Evolutionary conservation across 2,113 vertebrate species (phyloP).

Genomic region (Halcyon malimbica): DNA sequence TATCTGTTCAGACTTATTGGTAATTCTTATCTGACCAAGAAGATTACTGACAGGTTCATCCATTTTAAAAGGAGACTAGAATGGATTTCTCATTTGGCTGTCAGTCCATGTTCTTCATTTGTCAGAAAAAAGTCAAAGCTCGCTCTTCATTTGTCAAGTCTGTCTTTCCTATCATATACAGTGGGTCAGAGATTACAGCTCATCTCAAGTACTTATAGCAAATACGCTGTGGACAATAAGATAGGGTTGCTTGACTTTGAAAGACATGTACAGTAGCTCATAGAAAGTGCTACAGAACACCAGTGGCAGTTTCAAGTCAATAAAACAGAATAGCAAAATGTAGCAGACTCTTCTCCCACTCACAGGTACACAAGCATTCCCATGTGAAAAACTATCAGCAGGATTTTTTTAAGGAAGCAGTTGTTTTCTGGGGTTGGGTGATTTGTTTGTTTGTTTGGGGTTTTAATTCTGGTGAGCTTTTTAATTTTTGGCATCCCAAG

Average conservation of each 20-base stretch:
- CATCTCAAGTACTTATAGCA: constrained; percentile 39
- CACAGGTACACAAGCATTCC: neutral
- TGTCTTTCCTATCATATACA: constrained; percentile 25
- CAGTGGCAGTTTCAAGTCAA: neutral
- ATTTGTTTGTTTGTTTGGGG: too few species aligned
- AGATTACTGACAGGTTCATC: constrained; percentile 60
- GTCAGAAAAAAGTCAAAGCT: constrained; percentile 42
- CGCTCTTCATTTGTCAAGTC: constrained; percentile 62
- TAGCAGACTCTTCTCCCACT: neutral
- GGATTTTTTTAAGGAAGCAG: neutral
- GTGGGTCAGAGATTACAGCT: constrained; percentile 39
- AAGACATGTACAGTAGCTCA: neutral
- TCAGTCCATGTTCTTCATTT: constrained; percentile 52
- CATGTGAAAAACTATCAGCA: neutral
- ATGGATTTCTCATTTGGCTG: constrained; percentile 64
- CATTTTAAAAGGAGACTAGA: constrained; percentile 51
- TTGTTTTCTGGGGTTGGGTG: too few species aligned
- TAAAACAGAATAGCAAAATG: neutral
- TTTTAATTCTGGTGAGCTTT: neutral
- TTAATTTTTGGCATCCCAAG: neutral
- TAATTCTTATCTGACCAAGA: constrained; percentile 54
- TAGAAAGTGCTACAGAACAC: neutral
- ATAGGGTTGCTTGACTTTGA: neutral
- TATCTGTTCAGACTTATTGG: constrained; percentile 34
- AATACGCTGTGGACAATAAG: neutral